Base-by-base conservation (phyloP, 2,888 invertebrate genomes). In the Drosophila neonasuta region DNA sequence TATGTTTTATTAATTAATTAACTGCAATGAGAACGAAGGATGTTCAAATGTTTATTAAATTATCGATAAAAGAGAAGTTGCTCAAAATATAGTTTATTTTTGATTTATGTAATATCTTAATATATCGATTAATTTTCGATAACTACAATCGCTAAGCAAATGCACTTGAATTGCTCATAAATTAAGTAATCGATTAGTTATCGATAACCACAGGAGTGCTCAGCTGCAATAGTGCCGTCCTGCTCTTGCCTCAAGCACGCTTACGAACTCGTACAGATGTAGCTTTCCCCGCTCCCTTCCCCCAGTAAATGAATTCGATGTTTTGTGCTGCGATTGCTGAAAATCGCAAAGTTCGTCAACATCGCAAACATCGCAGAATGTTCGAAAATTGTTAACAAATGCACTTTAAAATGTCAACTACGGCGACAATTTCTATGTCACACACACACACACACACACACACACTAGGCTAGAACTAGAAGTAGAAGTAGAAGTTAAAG, bases 381-480 rank as follows among this genome's bases (percentile, higher is more conserved):
- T 65, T 68, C 66, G 42, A 83, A 85, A 83, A 80, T 83, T 87
- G 82, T 83, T 87, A 83, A 83, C 87, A 83, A 87, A 86, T 86
- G 87, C 82, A 83, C 59, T 83, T 82, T 82, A 74, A 82, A 86
- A 76, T 86, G 84, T 81, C 82, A 81, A 86, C 84, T 73, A 81
- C 67, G 81, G 79, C 84, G 84, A 75, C 86, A 74, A 86, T 86
- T 83, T 83, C 78, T 83, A 85, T 83, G 86, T 77, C 84, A 87
- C 71, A 78, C 70, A 64, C 55, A 60, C 41, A 48, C n/a, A 50
- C 49, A 50, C 49, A 49, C 80, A 87, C 70, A 77, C 69, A 65
- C 55, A 64, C 48, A 48, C 10, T 3, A 29, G 29, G 3, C 17
- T 17, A 50, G 24, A 44, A 5, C 8, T n/a, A 8, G 13, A 36